These are phyloP conservation scores for Sebastes trivittatus DNA, from an alignment of 2,797 vertebrate species.

Conservation along the genomic window DNA sequence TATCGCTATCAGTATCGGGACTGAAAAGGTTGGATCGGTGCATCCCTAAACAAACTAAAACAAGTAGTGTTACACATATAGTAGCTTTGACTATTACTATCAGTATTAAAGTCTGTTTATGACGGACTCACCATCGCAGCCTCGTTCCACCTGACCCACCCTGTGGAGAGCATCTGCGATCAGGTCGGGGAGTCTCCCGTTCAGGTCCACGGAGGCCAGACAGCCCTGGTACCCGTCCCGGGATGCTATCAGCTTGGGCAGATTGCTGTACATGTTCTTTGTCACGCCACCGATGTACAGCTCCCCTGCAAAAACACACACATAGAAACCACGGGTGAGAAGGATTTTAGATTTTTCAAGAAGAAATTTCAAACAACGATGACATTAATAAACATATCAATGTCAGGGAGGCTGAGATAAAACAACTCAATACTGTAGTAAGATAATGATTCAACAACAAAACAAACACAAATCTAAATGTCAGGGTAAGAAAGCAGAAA, in stretches of 20 bases:
- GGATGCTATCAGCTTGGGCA: slow-evolving; percentile 93
- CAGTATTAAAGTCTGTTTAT: not conserved
- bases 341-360: not conserved
- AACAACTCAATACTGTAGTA: not conserved
- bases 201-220: slow-evolving; percentile 93
- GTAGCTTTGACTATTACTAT: not conserved
- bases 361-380: accelerated
- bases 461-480: not conserved
- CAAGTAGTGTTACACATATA: not conserved
- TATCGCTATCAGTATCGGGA: no score
- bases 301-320: slow-evolving; percentile 83
- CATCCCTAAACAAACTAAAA: no score
- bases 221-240: slow-evolving; percentile 95
- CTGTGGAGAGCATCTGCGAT: slow-evolving; percentile 92
- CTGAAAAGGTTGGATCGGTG: no score
- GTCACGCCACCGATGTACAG: slow-evolving; percentile 92
- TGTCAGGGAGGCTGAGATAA: not conserved
- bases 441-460: not conserved
- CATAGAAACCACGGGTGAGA: accelerated
- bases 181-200: slow-evolving; percentile 94
- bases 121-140: slow-evolving; percentile 88
- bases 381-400: not conserved
- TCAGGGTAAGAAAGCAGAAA: not conserved
- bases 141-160: slow-evolving; percentile 91
- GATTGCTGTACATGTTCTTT: slow-evolving; percentile 88